These are phyloP conservation scores for Delphinapterus leucas DNA, from an alignment of 2,113 vertebrate species.

Conservation along the genomic window DNA sequence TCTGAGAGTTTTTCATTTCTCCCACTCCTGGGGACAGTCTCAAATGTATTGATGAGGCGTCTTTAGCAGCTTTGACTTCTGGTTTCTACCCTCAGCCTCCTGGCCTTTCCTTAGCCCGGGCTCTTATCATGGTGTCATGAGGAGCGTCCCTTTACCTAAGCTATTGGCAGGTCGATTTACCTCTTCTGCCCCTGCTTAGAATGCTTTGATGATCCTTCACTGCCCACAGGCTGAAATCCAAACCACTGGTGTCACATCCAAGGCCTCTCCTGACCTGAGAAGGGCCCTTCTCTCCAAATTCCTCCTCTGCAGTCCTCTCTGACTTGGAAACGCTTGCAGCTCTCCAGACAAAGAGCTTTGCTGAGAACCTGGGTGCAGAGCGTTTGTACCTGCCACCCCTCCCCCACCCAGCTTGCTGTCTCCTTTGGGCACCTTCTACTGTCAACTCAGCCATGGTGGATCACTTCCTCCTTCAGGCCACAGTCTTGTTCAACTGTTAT, in stretches of 20 bases:
- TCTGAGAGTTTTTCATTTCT: neutral
- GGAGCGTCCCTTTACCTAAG: no score
- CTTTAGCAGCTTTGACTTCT: neutral
- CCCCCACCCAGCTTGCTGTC: neutral
- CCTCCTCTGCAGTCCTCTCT: neutral
- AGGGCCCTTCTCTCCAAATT: neutral
- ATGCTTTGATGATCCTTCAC: neutral
- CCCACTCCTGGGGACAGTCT: accelerated
- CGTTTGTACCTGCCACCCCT: accelerated
- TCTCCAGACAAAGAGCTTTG: neutral
- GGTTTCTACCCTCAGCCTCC: neutral
- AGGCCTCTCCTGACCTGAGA: no score
- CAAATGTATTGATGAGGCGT: no score
- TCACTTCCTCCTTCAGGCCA: conserved; percentile 49
- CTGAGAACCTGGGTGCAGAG: neutral
- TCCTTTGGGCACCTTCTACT: neutral
- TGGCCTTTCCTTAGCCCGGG: neutral
- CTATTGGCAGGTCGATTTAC: no score
- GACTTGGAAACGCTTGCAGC: neutral
- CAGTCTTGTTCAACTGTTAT: neutral
- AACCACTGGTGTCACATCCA: no score
- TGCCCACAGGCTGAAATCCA: neutral
- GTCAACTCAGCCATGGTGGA: neutral
- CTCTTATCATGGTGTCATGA: neutral
- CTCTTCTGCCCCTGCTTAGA: no score